Conservation (phyloP, 2,797 vertebrate species). For the Chloroceryle inda region DNA sequence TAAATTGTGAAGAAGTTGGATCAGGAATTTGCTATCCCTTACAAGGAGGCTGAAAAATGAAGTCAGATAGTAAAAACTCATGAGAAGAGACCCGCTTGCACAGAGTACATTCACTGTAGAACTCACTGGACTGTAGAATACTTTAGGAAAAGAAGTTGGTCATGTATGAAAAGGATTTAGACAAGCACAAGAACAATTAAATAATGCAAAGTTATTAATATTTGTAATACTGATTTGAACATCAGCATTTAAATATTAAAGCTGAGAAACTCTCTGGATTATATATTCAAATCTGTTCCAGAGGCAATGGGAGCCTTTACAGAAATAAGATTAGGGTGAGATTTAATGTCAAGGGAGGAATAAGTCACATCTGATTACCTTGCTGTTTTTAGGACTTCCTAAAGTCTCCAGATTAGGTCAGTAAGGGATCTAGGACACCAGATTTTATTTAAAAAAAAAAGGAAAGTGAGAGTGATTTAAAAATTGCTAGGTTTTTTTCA, state of each 20-base stretch:
- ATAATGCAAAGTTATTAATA: conserved; percentile 1
- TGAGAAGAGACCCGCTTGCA: neutral
- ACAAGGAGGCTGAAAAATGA: neutral
- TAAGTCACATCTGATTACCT: neutral
- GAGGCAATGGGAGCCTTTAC: neutral
- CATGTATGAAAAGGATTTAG: neutral
- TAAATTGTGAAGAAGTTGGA: neutral
- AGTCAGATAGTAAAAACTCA: neutral
- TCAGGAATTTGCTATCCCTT: neutral
- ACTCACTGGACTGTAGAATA: neutral
- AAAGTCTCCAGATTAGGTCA: neutral
- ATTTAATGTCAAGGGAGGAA: neutral
- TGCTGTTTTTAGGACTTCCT: neutral
- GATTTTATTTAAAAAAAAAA: neutral
- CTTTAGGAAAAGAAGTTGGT: neutral
- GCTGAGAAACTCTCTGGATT: neutral
- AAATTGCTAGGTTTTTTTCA: neutral
- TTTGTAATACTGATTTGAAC: neutral
- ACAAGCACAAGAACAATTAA: neutral
- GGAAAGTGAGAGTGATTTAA: neutral
- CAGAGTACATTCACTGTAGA: rapidly evolving
- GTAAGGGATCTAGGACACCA: neutral
- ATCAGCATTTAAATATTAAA: neutral
- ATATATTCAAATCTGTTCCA: neutral
- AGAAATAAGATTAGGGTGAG: neutral